These are phyloP conservation scores for Leptura quadrifasciata DNA, from an alignment of 2,888 invertebrate species.

Conservation along the genomic window DNA sequence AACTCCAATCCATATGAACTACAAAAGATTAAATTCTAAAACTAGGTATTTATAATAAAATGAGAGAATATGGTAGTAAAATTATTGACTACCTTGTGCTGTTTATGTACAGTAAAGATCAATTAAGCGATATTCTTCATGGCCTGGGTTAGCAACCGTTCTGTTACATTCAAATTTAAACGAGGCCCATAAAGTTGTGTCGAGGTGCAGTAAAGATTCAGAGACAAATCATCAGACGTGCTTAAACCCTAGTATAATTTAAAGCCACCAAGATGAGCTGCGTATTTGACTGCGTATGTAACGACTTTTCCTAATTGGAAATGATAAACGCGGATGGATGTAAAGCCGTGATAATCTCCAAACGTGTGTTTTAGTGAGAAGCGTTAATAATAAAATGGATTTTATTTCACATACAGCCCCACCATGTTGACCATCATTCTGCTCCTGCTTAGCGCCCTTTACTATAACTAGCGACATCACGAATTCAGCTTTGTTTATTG, in stretches of 20 bases:
- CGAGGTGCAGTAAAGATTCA: slow-evolving; percentile 53
- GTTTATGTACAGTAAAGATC: neutral
- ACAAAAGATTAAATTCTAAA: no score
- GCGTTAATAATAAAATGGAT: slow-evolving; percentile 62
- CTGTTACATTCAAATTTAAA: slow-evolving; percentile 67
- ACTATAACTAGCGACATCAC: slow-evolving; percentile 61
- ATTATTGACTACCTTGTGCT: neutral
- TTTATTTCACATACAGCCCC: slow-evolving; percentile 63
- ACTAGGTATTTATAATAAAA: neutral
- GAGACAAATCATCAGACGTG: slow-evolving; percentile 47
- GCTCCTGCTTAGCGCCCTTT: slow-evolving; percentile 61
- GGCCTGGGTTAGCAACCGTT: slow-evolving; percentile 46
- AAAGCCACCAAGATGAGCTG: slow-evolving; percentile 50
- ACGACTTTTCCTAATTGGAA: slow-evolving; percentile 63
- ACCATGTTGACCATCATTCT: slow-evolving; percentile 63
- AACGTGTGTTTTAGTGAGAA: slow-evolving; percentile 54
- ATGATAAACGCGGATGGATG: slow-evolving; percentile 63
- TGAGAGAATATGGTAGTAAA: neutral
- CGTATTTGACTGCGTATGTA: slow-evolving; percentile 47
- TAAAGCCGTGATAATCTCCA: slow-evolving; percentile 53
- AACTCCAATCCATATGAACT: no score
- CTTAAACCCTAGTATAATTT: slow-evolving; percentile 50
- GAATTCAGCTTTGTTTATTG: slow-evolving; percentile 70
- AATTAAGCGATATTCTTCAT: neutral
- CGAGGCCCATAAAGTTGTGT: slow-evolving; percentile 66